Percentiles rank a stretch among this genome's conserved stretches.
These are phyloP conservation scores for Pterostichus madidus DNA, from an alignment of 2,888 invertebrate genomes.

Conservation along the genomic window DNA sequence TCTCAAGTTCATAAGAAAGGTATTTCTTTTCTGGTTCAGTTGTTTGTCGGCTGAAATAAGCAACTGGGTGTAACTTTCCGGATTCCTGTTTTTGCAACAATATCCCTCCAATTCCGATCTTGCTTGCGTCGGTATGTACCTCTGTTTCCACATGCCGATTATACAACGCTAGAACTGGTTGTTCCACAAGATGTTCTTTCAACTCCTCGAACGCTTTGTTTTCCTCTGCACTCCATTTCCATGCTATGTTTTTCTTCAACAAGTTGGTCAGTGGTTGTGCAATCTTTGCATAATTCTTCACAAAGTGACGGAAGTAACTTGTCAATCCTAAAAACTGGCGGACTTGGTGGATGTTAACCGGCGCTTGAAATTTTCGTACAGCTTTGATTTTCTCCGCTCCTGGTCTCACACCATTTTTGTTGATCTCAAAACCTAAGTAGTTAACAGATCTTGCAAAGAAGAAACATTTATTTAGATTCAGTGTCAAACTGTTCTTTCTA, in stretches of 20 bases:
- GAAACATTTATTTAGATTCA: background rate
- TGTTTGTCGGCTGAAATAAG: conserved; percentile 73
- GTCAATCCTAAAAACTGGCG: conserved; percentile 71
- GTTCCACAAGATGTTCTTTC: conserved; percentile 53
- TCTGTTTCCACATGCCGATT: conserved; percentile 70
- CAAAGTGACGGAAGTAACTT: conserved; percentile 71
- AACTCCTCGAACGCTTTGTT: conserved; percentile 68
- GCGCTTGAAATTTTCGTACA: conserved; percentile 56
- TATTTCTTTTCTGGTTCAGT: conserved; percentile 72
- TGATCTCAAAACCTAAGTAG: conserved; percentile 66
- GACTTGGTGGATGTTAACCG: conserved; percentile 70
- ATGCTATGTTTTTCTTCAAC: conserved; percentile 61
- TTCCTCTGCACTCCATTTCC: conserved; percentile 67
- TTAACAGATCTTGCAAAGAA: conserved; percentile 54
- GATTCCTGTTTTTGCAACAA: conserved; percentile 70
- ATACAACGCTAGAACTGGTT: conserved; percentile 69
- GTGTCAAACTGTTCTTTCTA: background rate
- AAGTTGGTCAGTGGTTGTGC: conserved; percentile 70
- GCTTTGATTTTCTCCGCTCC: conserved; percentile 69
- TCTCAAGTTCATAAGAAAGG: conserved; percentile 73
- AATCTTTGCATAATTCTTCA: conserved; percentile 69
- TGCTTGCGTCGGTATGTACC: conserved; percentile 71
- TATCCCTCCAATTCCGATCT: conserved; percentile 70
- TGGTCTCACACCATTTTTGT: conserved; percentile 67
- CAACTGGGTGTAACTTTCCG: conserved; percentile 70